Percentiles rank a stretch among this genome's conserved stretches.
These are phyloP conservation scores for Phoenicopterus ruber DNA, from an alignment of 2,113 vertebrate species.

Conservation along the genomic window DNA sequence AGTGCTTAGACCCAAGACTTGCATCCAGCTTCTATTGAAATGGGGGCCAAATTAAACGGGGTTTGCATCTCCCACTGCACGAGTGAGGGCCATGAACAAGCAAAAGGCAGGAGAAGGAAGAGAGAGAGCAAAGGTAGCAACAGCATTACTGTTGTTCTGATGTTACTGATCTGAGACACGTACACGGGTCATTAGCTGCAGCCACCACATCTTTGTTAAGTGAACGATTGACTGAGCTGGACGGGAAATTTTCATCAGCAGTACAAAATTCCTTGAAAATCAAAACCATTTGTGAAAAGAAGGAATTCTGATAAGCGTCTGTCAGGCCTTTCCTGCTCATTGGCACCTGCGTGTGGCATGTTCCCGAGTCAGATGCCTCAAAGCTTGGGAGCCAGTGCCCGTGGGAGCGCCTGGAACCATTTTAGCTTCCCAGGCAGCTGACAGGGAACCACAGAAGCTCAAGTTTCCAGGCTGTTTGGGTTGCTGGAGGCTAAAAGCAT, in stretches of 20 bases:
- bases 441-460: background rate
- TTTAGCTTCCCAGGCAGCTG: background rate
- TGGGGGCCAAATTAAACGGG: background rate
- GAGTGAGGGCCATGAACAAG: background rate
- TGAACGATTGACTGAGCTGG: background rate
- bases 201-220: background rate
- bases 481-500: background rate
- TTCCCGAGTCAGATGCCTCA: background rate
- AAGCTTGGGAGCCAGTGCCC: background rate
- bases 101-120: background rate
- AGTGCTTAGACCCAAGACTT: background rate
- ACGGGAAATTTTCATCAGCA: background rate
- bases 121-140: background rate
- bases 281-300: background rate
- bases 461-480: constrained; percentile 4
- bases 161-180: background rate
- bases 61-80: background rate
- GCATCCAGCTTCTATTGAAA: background rate
- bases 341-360: background rate
- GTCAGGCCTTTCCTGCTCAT: background rate
- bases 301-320: background rate
- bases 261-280: background rate
- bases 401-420: background rate
- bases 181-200: background rate
- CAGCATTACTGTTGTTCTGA: background rate